Evolutionary conservation across 2,888 invertebrate genomes (phyloP).

Genomic region (Hoplodrina blanda): DNA sequence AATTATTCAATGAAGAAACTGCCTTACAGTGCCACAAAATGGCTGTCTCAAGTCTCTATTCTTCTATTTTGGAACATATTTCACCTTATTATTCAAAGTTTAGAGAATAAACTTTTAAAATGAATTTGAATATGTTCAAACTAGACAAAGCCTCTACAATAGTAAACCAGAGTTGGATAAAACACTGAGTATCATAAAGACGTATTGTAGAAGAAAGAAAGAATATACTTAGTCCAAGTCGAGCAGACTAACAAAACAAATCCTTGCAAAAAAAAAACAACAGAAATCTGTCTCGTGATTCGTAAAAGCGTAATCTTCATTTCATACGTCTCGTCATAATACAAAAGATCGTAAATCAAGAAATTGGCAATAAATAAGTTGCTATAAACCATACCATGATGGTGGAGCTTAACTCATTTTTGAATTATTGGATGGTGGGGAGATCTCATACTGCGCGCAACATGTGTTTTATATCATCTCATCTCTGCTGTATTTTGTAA

Average conservation of each 20-base stretch:
- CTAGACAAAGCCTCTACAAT: too few relatives aligned
- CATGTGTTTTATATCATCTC: conserved; percentile 86
- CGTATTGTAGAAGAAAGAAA: background rate
- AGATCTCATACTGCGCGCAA: conserved; percentile 82
- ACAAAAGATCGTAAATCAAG: conserved; percentile 74
- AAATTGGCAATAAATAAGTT: conserved; percentile 75
- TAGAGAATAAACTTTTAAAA: too few relatives aligned
- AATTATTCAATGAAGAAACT: too few relatives aligned
- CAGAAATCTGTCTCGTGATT: conserved; percentile 38
- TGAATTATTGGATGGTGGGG: conserved; percentile 81
- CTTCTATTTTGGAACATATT: too few relatives aligned
- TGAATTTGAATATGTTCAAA: too few relatives aligned
- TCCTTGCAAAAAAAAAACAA: conserved; percentile 17
- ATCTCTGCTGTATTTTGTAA: conserved; percentile 80
- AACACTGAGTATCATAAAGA: background rate
- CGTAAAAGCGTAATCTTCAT: conserved; percentile 53
- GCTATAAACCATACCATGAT: conserved; percentile 79
- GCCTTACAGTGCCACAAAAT: too few relatives aligned
- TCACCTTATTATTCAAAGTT: too few relatives aligned
- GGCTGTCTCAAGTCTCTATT: too few relatives aligned
- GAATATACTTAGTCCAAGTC: background rate
- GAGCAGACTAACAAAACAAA: conserved; percentile 6
- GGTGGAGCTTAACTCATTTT: conserved; percentile 81
- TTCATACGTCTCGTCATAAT: conserved; percentile 65
- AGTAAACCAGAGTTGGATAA: too few relatives aligned